Conservation (phyloP, 2,113 vertebrate species). For the Neodon shergylaensis region DNA sequence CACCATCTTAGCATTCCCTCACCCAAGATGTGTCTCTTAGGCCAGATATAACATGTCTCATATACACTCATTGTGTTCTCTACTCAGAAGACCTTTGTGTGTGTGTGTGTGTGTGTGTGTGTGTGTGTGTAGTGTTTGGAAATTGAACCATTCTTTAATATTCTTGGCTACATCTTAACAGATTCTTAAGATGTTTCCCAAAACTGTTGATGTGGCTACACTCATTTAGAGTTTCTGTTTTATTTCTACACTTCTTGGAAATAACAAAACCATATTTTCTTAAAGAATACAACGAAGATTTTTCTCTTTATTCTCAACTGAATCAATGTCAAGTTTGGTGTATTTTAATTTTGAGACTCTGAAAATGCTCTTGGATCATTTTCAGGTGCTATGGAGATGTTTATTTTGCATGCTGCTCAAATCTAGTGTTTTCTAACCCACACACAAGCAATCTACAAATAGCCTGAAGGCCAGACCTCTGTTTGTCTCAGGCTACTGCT, state of each 20-base stretch:
- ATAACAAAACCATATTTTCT: constrained; percentile 37
- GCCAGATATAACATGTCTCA: not conserved
- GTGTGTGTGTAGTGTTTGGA: not conserved
- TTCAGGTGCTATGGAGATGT: constrained; percentile 10
- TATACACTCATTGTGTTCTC: not conserved
- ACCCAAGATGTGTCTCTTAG: not conserved
- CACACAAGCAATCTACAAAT: not conserved
- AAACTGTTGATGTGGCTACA: constrained; percentile 23
- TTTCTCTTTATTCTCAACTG: not conserved
- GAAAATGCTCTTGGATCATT: constrained; percentile 24
- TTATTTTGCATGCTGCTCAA: constrained; percentile 39
- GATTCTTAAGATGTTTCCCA: not conserved
- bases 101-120: not conserved
- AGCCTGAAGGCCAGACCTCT: not conserved
- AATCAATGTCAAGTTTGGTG: constrained; percentile 55
- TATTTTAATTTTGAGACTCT: constrained; percentile 56
- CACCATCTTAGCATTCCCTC: not conserved
- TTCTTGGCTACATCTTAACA: not conserved
- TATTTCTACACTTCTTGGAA: not conserved
- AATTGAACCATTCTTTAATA: constrained; percentile 6
- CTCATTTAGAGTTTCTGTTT: not conserved
- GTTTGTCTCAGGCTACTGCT: constrained; percentile 8
- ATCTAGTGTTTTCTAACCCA: not conserved
- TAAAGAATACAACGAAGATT: constrained; percentile 16
- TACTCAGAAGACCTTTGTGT: not conserved